Percentiles rank a stretch among this genome's conserved stretches.
Conservation (phyloP, 2,113 vertebrate genomes). For the Daubentonia madagascariensis region DNA sequence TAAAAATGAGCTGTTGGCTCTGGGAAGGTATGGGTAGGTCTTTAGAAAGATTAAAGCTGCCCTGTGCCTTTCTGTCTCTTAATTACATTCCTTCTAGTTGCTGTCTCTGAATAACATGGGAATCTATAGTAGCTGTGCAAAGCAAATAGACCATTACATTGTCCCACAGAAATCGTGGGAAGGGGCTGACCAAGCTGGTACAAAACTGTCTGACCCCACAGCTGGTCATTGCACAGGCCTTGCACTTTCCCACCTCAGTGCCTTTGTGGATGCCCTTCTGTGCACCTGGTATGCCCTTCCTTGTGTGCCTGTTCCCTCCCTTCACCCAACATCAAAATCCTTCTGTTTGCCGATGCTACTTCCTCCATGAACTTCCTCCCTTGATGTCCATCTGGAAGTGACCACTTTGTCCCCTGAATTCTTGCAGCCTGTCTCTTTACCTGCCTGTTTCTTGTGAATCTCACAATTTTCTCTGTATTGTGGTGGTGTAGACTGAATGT, state of each 20-base stretch:
- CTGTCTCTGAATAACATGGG: background rate
- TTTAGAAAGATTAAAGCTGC: conserved; percentile 38
- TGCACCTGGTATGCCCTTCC: accelerated
- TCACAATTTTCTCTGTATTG: background rate
- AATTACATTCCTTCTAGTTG: conserved; percentile 5
- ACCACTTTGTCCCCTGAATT: background rate
- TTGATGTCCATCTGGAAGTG: background rate
- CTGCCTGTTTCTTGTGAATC: background rate
- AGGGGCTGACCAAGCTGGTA: background rate
- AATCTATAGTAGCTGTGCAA: background rate
- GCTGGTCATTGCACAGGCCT: background rate
- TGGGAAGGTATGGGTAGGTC: background rate
- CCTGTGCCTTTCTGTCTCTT: background rate
- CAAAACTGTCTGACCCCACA: too few species aligned
- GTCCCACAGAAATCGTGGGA: background rate
- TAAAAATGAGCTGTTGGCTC: conserved; percentile 42
- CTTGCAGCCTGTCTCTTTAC: background rate
- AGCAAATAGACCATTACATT: background rate
- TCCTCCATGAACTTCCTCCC: background rate
- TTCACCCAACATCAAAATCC: background rate
- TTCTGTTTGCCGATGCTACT: background rate
- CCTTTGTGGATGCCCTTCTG: background rate
- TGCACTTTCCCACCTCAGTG: background rate
- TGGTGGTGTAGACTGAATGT: background rate
- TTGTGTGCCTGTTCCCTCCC: background rate